Evolutionary conservation across 2,888 invertebrate species (phyloP).

Genomic region (Drosophila falleni): DNA sequence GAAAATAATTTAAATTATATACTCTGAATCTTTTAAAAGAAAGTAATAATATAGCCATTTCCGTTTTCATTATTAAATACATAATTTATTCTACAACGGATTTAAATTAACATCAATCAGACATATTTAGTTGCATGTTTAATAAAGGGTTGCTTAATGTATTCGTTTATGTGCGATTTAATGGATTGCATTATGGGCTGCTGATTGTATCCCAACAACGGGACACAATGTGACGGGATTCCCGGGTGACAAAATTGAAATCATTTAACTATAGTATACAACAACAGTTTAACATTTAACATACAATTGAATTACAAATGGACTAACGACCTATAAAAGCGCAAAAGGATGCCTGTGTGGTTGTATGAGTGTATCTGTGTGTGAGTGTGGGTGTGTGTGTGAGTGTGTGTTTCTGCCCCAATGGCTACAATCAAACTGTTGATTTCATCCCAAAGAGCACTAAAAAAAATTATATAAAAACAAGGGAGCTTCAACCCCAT

Average conservation of each 20-base stretch:
- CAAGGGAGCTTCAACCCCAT: too few relatives aligned
- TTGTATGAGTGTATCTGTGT: background rate
- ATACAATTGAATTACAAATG: constrained; percentile 11
- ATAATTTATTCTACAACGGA: background rate
- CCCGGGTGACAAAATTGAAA: constrained; percentile 6
- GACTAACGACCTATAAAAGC: constrained; percentile 4
- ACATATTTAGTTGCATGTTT: background rate
- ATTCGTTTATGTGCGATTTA: constrained; percentile 3
- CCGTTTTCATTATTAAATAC: background rate
- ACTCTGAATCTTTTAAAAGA: background rate
- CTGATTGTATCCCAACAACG: background rate
- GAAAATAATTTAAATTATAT: background rate
- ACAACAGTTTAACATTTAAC: constrained; percentile 5
- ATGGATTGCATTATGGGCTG: constrained; percentile 3
- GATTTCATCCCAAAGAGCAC: constrained; percentile 58
- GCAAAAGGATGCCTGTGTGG: background rate
- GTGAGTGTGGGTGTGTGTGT: background rate
- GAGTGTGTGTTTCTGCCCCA: constrained; percentile 18
- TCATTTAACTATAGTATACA: constrained; percentile 1
- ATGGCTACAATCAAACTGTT: constrained; percentile 67
- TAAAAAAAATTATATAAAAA: constrained; percentile 17
- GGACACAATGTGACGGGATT: background rate
- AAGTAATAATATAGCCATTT: background rate
- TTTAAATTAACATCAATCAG: background rate
- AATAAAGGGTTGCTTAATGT: background rate